These are phyloP conservation scores for Colistium nudipinnis DNA, from an alignment of 2,113 vertebrate genomes.

Conservation along the genomic window DNA sequence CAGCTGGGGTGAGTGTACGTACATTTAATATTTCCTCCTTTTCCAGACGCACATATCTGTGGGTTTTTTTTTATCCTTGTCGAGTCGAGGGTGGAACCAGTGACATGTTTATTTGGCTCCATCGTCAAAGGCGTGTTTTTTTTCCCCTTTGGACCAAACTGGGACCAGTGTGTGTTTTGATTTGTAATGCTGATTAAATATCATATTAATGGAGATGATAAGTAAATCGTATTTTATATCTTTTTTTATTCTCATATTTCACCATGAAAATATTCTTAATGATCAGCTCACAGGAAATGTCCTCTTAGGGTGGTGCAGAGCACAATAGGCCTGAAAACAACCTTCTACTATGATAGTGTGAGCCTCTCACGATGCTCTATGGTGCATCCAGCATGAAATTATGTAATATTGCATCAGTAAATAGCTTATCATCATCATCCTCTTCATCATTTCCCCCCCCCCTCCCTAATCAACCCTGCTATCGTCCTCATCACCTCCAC, in stretches of 20 bases:
- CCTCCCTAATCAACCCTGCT: conserved; percentile 2
- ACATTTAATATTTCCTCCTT: conserved; percentile 38
- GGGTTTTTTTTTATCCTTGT: conserved; percentile 4
- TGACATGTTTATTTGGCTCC: conserved; percentile 37
- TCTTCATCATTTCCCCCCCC: conserved; percentile 1
- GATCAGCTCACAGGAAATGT: not conserved
- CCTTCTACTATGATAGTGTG: conserved; percentile 19
- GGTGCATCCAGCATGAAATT: conserved; percentile 47
- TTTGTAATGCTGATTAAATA: not conserved
- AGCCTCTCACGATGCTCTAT: conserved; percentile 1
- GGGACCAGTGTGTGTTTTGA: not conserved
- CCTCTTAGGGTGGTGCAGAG: not conserved
- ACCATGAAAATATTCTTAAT: not conserved
- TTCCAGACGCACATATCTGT: conserved; percentile 36
- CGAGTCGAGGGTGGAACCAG: conserved; percentile 50
- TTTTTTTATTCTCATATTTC: too few species aligned
- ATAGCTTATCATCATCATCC: conserved; percentile 26
- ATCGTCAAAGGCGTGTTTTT: conserved; percentile 22
- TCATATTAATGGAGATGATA: not conserved
- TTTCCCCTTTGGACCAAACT: not conserved
- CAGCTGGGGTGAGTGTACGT: conserved; percentile 92
- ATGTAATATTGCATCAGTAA: conserved; percentile 65
- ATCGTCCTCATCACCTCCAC: conserved; percentile 20
- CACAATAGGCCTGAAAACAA: conserved; percentile 27
- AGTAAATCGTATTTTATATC: too few species aligned